Evolutionary conservation across 2,797 vertebrate species (phyloP).

Genomic region (Catharus ustulatus): DNA sequence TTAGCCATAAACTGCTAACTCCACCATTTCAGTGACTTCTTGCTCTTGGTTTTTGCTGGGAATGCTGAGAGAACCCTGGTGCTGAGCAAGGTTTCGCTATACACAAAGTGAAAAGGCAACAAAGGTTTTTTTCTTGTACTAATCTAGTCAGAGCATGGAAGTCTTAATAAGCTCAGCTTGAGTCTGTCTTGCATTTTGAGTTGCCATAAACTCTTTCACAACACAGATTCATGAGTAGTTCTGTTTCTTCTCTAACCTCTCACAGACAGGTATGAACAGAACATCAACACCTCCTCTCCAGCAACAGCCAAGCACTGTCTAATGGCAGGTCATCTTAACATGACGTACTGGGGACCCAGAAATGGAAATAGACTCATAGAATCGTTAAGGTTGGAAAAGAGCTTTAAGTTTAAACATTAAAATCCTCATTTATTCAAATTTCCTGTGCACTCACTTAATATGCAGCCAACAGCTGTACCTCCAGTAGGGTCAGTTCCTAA

Average conservation of each 20-base stretch:
- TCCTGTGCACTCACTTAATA: background rate
- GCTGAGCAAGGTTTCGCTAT: background rate
- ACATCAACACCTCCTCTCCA: background rate
- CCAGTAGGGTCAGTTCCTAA: background rate
- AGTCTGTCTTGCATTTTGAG: background rate
- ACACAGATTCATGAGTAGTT: background rate
- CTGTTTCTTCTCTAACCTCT: background rate
- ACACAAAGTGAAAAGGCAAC: background rate
- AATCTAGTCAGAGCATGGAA: background rate
- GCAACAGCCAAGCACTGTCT: background rate
- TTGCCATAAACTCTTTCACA: background rate
- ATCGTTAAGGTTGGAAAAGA: background rate
- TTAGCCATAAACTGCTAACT: background rate
- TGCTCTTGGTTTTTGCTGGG: background rate
- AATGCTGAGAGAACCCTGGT: background rate
- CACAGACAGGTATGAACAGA: accelerated
- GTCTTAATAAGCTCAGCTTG: background rate
- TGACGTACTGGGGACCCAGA: background rate
- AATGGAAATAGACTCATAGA: background rate
- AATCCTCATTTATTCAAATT: background rate
- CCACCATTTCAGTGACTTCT: background rate
- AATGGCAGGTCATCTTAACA: background rate
- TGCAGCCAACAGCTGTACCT: background rate
- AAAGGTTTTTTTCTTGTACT: background rate
- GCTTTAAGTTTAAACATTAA: background rate